Conservation (phyloP, 1,140 invertebrate genomes). For the Bathynomus jamesi region DNA sequence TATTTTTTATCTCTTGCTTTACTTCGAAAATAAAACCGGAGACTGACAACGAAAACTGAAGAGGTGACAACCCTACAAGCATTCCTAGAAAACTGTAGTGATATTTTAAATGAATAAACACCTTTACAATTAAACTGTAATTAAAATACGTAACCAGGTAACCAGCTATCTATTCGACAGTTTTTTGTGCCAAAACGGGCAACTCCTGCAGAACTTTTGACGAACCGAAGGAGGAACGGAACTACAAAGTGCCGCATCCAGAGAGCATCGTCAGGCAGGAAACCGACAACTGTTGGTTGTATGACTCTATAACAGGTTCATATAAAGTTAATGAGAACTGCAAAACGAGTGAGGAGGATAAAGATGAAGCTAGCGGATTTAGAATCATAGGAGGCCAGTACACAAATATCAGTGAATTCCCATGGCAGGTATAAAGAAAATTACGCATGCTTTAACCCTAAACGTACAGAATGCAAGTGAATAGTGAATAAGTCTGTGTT, state of each 20-base stretch:
- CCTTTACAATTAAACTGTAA: too few relatives aligned
- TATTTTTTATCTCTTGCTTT: too few relatives aligned
- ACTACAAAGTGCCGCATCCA: background rate
- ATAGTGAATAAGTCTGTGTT: background rate
- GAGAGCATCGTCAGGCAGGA: background rate
- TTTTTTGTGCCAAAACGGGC: background rate
- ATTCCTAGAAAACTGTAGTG: too few relatives aligned
- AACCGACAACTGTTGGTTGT: background rate
- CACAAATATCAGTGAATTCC: conserved; percentile 28
- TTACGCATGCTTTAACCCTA: too few relatives aligned
- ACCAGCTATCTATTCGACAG: too few relatives aligned
- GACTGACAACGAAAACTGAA: too few relatives aligned
- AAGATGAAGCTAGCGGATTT: conserved; percentile 6
- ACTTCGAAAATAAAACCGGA: too few relatives aligned
- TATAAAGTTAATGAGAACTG: conserved; percentile 23
- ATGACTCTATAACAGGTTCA: background rate
- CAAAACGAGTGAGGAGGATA: conserved; percentile 15
- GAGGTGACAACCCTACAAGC: too few relatives aligned
- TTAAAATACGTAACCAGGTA: too few relatives aligned
- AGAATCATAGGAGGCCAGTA: conserved; percentile 23
- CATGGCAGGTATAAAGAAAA: conserved; percentile 27
- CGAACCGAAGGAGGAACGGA: background rate
- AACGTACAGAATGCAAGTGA: too few relatives aligned
- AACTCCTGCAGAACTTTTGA: background rate
- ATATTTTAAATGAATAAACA: too few relatives aligned